These are phyloP conservation scores for Rhizomys pruinosus DNA, from an alignment of 2,113 vertebrate species.

Conservation along the genomic window DNA sequence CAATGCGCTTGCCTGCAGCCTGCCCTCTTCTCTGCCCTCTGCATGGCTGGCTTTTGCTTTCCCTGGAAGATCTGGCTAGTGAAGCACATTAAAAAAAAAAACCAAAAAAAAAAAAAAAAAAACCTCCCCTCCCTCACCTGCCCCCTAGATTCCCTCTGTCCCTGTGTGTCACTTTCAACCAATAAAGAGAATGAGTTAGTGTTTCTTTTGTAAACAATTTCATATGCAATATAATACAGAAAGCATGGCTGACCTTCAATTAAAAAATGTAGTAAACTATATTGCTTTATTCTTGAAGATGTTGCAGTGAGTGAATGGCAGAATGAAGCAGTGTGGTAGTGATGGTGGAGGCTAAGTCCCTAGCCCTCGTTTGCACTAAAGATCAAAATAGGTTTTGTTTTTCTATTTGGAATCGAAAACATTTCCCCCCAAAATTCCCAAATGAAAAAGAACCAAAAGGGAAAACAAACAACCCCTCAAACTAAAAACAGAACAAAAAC, in stretches of 20 bases:
- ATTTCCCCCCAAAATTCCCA: slow-evolving; percentile 61
- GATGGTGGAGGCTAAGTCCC: slow-evolving; percentile 85
- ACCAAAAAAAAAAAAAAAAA: not conserved
- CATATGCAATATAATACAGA: slow-evolving; percentile 89
- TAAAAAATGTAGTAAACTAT: slow-evolving; percentile 88
- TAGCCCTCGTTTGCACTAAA: slow-evolving; percentile 87
- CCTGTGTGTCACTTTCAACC: slow-evolving; percentile 83
- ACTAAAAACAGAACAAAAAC: not conserved
- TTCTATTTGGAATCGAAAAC: slow-evolving; percentile 74
- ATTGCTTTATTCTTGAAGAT: slow-evolving; percentile 89
- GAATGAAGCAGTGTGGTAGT: slow-evolving; percentile 82
- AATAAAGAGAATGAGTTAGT: slow-evolving; percentile 89
- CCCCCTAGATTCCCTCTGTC: slow-evolving; percentile 63
- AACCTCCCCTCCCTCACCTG: not conserved
- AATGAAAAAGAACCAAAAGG: slow-evolving; percentile 64
- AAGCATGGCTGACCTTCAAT: slow-evolving; percentile 90
- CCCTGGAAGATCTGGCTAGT: slow-evolving; percentile 66
- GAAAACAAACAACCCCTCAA: not conserved
- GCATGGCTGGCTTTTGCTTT: slow-evolving; percentile 59
- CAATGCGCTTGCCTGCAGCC: slow-evolving; percentile 70
- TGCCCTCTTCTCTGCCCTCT: slow-evolving; percentile 46
- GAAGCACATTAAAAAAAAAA: slow-evolving; percentile 75
- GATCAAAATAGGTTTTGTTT: slow-evolving; percentile 83
- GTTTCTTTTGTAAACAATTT: slow-evolving; percentile 91
- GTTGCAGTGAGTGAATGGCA: slow-evolving; percentile 87